Base-by-base conservation (phyloP, 2,797 vertebrate species). In the Tauraco hartlaubi region DNA sequence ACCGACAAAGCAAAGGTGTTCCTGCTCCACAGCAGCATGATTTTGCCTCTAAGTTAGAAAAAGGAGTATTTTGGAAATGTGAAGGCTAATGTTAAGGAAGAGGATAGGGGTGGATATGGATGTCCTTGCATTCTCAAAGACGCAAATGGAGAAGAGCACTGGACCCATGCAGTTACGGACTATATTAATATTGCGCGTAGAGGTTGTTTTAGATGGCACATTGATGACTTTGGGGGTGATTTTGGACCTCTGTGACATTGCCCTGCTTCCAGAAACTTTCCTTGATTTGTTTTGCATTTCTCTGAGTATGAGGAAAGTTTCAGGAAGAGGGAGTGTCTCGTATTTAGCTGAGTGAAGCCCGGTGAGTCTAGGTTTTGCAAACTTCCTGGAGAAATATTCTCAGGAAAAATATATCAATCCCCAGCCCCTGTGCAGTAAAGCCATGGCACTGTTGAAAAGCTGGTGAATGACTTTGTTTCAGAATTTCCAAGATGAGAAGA, bases 401-500 rank as follows among this genome's bases (percentile, higher is more conserved):
- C 44, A 31, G 72, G 81, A 82, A 95, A 95, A 96, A 93, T 51
- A 59, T 33, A 56, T 88, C 46, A 91, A 5, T 56, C 52, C 78
- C 23, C 26, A 58, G 33, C 3, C 41, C 35, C 71, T 37, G 11
- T 46, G 39, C 48, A 74, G 55, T 15, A 91, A 94, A 86, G 79
- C 44, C 51, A 51, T 59, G 66, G 56, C 58, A 46, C 85, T 94
- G 94, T 21, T 93, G 95, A 87, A 92, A 96, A 90, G 54, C 39
- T 76, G 55, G 89, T 94, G 88, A 72, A 74, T 95, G 48, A 86
- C 72, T 96, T 94, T 77, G 89, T 75, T 95, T 93, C 93, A 88
- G 49, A 94, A 90, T 97, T 97, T 98, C 96, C 97, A 97, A 93
- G 92, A 94, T 88, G 81, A 95, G 92, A 94, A 87, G 95, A 81